Evolutionary conservation across 2,888 invertebrate genomes (phyloP).

Genomic region (Nemotelus nigrinus): DNA sequence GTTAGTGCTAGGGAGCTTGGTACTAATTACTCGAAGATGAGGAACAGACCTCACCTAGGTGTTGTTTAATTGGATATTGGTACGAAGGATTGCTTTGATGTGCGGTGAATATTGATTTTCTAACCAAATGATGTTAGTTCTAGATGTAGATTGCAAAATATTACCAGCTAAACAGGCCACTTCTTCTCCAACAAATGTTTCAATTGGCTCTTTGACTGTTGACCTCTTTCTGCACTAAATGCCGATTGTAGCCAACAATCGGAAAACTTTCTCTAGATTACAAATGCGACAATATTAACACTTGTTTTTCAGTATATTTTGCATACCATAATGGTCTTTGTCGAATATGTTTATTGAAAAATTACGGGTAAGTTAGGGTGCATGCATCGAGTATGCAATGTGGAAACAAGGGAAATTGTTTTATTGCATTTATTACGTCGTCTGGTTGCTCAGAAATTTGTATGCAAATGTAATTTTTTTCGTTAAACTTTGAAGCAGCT

Average conservation of each 20-base stretch:
- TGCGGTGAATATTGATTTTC: background rate
- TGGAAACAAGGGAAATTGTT: slow-evolving; percentile 10
- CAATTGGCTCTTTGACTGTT: no score
- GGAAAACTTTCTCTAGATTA: background rate
- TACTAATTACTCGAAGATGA: background rate
- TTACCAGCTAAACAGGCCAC: no score
- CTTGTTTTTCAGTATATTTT: background rate
- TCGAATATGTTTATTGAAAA: background rate
- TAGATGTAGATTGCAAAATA: no score
- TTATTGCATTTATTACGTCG: background rate
- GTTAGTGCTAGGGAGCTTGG: background rate
- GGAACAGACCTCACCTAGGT: background rate
- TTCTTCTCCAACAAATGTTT: no score
- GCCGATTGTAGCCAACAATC: background rate
- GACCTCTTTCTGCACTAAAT: no score
- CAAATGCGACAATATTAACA: background rate
- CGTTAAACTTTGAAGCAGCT: background rate
- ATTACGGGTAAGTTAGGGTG: background rate
- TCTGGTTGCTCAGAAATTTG: background rate
- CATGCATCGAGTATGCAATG: background rate
- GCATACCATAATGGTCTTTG: background rate
- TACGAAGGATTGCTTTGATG: background rate
- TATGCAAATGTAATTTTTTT: slow-evolving; percentile 10
- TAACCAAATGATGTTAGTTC: no score
- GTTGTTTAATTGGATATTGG: background rate